Evolutionary conservation across 2,113 vertebrate species (phyloP).

Genomic region (Xiphophorus couchianus): DNA sequence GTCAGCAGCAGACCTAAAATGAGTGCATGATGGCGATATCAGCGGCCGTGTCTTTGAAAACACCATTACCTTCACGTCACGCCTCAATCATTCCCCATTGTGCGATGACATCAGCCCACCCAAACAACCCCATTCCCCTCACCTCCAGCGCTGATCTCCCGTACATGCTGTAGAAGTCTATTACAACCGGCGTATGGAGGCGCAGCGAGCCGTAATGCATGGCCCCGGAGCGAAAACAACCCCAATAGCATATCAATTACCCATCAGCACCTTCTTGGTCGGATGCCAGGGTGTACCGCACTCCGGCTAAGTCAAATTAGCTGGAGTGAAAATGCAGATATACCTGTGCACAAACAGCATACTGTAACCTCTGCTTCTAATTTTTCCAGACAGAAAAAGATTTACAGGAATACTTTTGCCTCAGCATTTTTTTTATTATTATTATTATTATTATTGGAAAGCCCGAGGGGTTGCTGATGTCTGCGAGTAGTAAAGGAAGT

Average conservation of each 20-base stretch:
- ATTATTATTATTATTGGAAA: not conserved
- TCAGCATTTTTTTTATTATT: too few species aligned
- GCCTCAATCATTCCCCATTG: conserved; percentile 80
- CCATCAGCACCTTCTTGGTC: conserved; percentile 72
- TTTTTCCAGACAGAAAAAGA: conserved; percentile 43
- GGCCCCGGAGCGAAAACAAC: conserved; percentile 70
- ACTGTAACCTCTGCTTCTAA: conserved; percentile 41
- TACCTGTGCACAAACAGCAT: conserved; percentile 63
- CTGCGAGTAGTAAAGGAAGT: not conserved
- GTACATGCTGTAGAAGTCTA: conserved; percentile 71
- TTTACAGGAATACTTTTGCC: not conserved
- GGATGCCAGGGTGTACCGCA: conserved; percentile 43
- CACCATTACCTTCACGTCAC: conserved; percentile 80
- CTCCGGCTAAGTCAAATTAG: conserved; percentile 58
- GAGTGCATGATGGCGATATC: conserved; percentile 71
- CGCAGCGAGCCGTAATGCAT: conserved; percentile 69
- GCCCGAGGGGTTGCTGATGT: conserved; percentile 5
- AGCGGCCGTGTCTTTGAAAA: conserved; percentile 78
- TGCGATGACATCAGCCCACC: conserved; percentile 34
- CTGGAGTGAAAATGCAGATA: conserved; percentile 66
- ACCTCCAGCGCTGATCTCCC: conserved; percentile 62
- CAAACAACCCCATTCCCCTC: conserved; percentile 32
- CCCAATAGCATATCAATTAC: conserved; percentile 80
- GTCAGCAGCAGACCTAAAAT: conserved; percentile 68
- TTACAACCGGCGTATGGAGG: conserved; percentile 64